Conservation (phyloP, 2,113 vertebrate species). For the Euleptes europaea region DNA sequence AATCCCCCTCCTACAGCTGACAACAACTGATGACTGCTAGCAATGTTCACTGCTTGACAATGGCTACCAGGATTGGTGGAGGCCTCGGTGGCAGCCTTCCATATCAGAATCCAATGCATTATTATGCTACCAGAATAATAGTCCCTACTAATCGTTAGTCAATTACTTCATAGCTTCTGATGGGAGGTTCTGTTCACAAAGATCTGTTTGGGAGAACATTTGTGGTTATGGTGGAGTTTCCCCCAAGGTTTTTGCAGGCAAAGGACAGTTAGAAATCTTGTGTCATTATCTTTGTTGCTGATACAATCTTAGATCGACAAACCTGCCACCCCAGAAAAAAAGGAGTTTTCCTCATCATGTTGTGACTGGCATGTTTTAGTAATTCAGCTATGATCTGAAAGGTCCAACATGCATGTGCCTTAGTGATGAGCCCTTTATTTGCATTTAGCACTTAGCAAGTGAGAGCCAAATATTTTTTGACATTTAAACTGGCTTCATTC, state of each 20-base stretch:
- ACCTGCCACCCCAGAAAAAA: background rate
- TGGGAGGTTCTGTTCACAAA: background rate
- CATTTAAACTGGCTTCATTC: background rate
- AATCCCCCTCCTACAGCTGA: background rate
- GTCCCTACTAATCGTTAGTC: background rate
- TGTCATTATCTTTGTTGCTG: background rate
- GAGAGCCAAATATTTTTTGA: background rate
- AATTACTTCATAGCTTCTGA: background rate
- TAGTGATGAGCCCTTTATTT: background rate
- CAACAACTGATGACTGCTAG: background rate
- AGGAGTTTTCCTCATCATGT: background rate
- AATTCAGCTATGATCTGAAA: background rate
- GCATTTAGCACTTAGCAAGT: background rate
- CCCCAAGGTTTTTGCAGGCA: background rate
- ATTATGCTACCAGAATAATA: background rate
- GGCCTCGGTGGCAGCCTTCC: background rate
- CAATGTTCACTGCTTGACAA: background rate
- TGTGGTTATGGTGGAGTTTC: background rate
- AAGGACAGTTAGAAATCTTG: background rate
- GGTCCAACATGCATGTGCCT: background rate
- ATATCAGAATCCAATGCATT: background rate
- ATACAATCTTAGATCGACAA: background rate
- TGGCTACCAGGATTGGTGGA: background rate
- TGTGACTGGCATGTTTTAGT: background rate
- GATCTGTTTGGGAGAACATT: background rate